Percentiles rank a stretch among this genome's conserved stretches.
phyloP scores from a whole-genome alignment of 2,888 invertebrate genomes.

The Hypomecis punctinalis region DNA sequence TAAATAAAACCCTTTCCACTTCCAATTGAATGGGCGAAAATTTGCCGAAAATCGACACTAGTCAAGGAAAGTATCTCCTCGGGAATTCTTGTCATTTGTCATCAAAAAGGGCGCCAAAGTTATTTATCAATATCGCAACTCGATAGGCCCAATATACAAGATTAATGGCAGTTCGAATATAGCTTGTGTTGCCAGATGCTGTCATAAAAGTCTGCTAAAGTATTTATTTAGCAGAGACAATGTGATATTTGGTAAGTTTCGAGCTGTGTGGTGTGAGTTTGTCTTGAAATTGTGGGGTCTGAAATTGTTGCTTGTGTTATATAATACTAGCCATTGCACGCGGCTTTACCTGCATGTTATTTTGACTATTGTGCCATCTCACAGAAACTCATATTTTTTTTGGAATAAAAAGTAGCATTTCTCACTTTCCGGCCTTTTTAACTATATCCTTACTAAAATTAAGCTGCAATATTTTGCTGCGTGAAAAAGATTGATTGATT shows the following conservation, averaged over 20 bases:
- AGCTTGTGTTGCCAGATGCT: slow-evolving; percentile 24
- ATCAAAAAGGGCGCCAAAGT: slow-evolving; percentile 38
- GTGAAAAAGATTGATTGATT: no score
- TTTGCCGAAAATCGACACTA: slow-evolving; percentile 6
- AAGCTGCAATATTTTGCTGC: no score
- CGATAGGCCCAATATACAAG: slow-evolving; percentile 40
- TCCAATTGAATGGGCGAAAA: not conserved
- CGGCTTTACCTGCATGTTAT: no score
- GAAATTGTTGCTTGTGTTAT: no score
- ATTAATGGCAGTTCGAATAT: slow-evolving; percentile 36
- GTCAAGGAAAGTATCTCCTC: slow-evolving; percentile 22
- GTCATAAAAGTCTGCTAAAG: slow-evolving; percentile 8
- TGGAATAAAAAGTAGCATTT: no score
- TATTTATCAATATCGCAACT: slow-evolving; percentile 41
- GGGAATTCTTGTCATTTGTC: slow-evolving; percentile 31
- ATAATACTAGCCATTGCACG: no score
- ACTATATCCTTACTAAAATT: no score
- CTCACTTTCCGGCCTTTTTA: no score
- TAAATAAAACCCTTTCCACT: slow-evolving; percentile 7
- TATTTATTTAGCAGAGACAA: not conserved
- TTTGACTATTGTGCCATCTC: no score
- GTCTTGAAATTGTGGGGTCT: no score
- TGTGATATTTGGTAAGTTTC: slow-evolving; percentile 10
- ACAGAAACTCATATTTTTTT: no score
- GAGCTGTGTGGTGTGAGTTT: not conserved